Evolutionary conservation across 2,888 invertebrate species (phyloP), one percentile per base, ranked within the genome.

Genomic region (Nemapogon koenigi): DNA sequence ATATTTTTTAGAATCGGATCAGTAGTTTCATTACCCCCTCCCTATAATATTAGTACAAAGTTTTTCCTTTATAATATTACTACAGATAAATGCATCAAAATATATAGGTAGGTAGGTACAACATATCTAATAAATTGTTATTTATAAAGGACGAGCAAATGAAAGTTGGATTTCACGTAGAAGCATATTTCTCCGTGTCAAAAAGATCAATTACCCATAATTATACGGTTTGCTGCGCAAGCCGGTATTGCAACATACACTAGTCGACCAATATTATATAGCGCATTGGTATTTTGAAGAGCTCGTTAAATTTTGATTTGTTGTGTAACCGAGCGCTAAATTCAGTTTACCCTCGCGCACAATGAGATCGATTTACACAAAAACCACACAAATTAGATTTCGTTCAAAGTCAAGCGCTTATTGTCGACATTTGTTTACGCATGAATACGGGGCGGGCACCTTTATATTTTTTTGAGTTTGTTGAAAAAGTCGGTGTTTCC

Each of bases 301-400:
- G 68, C 72, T 72, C 67, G 66, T 75, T 76, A 76, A 75, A 63
- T 57, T 70, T 71, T 71, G 67, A 73, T 75, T 75, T 76, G 71
- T 73, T 71, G 73, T 75, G 72, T 64, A 73, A 71, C 76, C 78
- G 65, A 72, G 58, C 75, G 76, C 62, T 61, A 71, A 73, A 73
- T 70, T 59, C 60, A 50, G 48, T 41, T 52, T 61, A 66, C 64
- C 59, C 59, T 50, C 52, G 52, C 45, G 48, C 50, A 59, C 55
- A 64, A 67, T 63, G 59, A 59, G 57, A 58, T 56, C 55, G 48
- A 52, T 63, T 75, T 72, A 71, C 73, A 78, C 75, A 76, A 76
- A 75, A 72, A 75, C 70, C 64, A 57, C 64, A 70, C 71, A 76
- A 76, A 76, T 78, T 76, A 76, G 75, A 78, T 78, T 76, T 71